Evolutionary conservation across 2,797 vertebrate genomes (phyloP).

Genomic region (Syngnathus rostellatus): DNA sequence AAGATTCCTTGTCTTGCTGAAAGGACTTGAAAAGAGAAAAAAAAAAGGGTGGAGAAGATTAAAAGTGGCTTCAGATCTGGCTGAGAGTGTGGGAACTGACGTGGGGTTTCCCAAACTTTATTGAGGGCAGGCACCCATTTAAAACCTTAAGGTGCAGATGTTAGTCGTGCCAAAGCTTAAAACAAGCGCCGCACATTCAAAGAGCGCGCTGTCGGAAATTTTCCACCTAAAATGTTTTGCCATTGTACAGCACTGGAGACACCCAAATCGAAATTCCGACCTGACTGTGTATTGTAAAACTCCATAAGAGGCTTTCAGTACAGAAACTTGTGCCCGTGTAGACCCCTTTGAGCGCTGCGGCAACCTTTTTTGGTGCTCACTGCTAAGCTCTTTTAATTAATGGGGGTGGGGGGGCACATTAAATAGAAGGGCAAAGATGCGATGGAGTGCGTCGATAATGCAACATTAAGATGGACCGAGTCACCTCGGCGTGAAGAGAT

Average conservation of each 20-base stretch:
- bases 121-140: neutral
- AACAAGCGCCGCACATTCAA: neutral
- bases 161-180: neutral
- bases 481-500: constrained; percentile 10
- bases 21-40: constrained; percentile 14
- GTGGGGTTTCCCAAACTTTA: neutral
- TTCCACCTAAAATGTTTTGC: no score
- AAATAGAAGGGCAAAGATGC: constrained; percentile 22
- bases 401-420: neutral
- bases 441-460: constrained; percentile 16
- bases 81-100: constrained; percentile 45
- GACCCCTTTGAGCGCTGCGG: no score
- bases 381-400: neutral
- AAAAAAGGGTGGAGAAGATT: constrained; percentile 37
- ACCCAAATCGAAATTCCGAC: no score
- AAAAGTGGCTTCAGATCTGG: constrained; percentile 51
- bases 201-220: neutral
- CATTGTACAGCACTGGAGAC: no score
- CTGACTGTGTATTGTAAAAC: no score
- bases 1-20: constrained; percentile 31
- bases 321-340: no score
- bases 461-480: constrained; percentile 3
- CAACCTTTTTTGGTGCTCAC: no score
- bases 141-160: neutral
- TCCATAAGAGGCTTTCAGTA: no score